Conservation (phyloP, 1,140 invertebrate species). For the Drosophila lacteicornis region DNA sequence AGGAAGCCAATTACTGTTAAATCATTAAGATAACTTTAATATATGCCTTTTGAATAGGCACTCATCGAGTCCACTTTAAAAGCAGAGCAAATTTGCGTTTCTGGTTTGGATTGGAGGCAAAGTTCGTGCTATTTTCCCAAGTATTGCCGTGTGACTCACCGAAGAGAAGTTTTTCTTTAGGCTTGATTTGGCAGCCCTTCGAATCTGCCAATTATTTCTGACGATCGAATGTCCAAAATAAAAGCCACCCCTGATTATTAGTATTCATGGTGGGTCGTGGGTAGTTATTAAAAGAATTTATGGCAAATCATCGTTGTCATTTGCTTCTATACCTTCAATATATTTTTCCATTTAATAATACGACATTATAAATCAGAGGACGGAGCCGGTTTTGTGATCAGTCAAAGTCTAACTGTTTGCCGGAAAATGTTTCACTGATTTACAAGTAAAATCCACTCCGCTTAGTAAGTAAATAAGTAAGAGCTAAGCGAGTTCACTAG, state of each 20-base stretch:
- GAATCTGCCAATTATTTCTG: conserved; percentile 16
- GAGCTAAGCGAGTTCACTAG: conserved; percentile 33
- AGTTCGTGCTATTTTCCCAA: conserved; percentile 2
- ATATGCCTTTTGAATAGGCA: neutral
- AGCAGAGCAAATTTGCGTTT: conserved; percentile 7
- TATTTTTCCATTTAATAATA: conserved; percentile 64
- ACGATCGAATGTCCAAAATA: conserved; percentile 18
- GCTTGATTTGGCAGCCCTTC: conserved; percentile 44
- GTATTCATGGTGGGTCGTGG: conserved; percentile 20
- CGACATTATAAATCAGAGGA: conserved; percentile 65
- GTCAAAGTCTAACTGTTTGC: conserved; percentile 60
- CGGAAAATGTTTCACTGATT: conserved; percentile 48
- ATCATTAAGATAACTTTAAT: neutral
- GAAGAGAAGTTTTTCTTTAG: conserved; percentile 9
- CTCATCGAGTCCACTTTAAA: neutral
- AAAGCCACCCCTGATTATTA: conserved; percentile 29
- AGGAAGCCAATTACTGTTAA: neutral
- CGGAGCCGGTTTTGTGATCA: conserved; percentile 69
- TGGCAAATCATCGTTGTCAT: conserved; percentile 57
- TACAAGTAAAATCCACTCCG: conserved; percentile 55
- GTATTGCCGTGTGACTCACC: conserved; percentile 14
- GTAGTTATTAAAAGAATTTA: conserved; percentile 53
- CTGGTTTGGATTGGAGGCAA: neutral
- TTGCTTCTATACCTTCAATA: conserved; percentile 24
- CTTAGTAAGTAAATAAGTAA: conserved; percentile 2